phyloP scores from a whole-genome alignment of 2,888 invertebrate genomes.

The Lutraria lutraria region DNA sequence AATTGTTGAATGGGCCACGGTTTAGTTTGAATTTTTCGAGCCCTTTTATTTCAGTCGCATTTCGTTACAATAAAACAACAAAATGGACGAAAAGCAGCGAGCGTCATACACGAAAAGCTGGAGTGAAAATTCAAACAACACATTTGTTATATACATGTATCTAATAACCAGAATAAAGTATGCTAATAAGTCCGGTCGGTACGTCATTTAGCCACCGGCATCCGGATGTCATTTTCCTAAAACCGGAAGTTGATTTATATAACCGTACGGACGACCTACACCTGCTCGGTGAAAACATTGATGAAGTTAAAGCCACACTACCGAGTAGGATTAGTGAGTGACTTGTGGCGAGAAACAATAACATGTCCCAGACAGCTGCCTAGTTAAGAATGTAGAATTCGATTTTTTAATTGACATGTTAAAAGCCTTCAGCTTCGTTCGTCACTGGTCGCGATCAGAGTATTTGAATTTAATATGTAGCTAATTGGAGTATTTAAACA shows the following conservation, averaged over 20 bases:
- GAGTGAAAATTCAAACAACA: too few species aligned
- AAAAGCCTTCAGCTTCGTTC: conserved; percentile 5
- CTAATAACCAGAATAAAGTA: too few species aligned
- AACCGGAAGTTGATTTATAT: not conserved
- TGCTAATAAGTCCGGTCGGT: too few species aligned
- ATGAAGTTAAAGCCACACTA: not conserved
- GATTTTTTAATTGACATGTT: not conserved
- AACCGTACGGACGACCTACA: not conserved
- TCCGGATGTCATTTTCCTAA: not conserved
- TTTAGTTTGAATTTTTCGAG: too few species aligned
- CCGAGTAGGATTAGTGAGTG: not conserved
- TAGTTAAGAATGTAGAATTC: not conserved
- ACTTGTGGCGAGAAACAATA: not conserved
- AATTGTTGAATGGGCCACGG: too few species aligned
- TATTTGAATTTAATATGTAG: not conserved
- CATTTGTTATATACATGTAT: too few species aligned
- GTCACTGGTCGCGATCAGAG: not conserved
- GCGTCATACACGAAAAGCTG: too few species aligned
- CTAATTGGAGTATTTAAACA: conserved; percentile 30
- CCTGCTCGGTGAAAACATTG: not conserved
- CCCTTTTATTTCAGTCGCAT: too few species aligned
- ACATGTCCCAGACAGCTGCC: not conserved
- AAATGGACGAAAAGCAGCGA: too few species aligned
- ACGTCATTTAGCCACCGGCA: not conserved
- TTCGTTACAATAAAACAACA: too few species aligned